Evolutionary conservation across 1,140 invertebrate genomes (phyloP), one percentile per base, ranked within the genome.

Genomic region (Drosophila carrolli): DNA sequence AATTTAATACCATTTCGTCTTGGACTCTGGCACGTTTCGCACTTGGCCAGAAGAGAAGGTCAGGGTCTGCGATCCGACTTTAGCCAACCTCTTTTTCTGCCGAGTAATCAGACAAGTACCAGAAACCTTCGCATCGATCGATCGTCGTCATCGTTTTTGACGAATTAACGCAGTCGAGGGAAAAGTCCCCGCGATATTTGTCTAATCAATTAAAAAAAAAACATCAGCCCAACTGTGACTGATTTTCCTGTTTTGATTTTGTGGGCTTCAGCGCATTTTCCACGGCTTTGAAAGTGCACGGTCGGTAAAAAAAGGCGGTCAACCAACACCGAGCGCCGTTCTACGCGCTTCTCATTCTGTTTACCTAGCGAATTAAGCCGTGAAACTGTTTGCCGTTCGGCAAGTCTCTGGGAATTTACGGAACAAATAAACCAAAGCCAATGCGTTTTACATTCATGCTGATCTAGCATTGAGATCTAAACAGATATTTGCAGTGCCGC

Each of bases 1-100:
- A 71, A 58, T 58, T 70, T 71, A 71, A 71, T 58, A 37, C 13
- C 51, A 71, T 70, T 71, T 71, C 67, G 65, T 55, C 50, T 38
- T 54, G 23, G 23, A 29, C 46, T 48, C 46, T n/a, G 59, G 23
- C 59, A 61, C 59, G 59, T 62, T 62, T 71, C 27, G 51, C 65
- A 67, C 65, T 70, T 19, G 51, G 8, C n/a, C 7, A 29, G 67
- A 71, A 57, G 13, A 29, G 67, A 71, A 70, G 67, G 67, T 71
- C 67, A 71, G 68, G 68, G 68, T 27, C 37, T 23, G 23, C 19
- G n/a, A 37, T 32, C n/a, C 29, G 16, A 57, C 50, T 57, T 70
- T 27, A 47, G 27, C 19, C 27, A 19, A 19, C 32, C 16, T 43
- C 32, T 67, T 47, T 68, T 63, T 51, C 10, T 41, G 27, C 37